These are phyloP conservation scores for Poecilobothrus nobilitatus DNA, from an alignment of 2,888 invertebrate genomes.

Conservation along the genomic window DNA sequence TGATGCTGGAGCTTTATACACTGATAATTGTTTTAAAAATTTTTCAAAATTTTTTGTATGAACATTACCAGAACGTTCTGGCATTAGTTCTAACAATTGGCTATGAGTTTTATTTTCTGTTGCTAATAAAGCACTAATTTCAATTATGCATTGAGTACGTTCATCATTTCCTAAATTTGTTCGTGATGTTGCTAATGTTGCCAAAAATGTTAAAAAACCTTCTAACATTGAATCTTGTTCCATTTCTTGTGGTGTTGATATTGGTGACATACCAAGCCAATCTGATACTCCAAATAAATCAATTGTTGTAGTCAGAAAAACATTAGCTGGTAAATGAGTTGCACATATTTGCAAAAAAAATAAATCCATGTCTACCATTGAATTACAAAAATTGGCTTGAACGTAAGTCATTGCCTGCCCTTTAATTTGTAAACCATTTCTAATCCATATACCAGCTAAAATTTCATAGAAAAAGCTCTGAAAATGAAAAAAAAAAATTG, in stretches of 20 bases:
- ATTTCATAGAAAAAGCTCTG: constrained; percentile 95
- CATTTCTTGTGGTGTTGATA: constrained; percentile 60
- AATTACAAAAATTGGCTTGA: constrained; percentile 97
- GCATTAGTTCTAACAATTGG: constrained; percentile 90
- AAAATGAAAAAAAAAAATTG: constrained; percentile 19
- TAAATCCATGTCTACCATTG: constrained; percentile 95
- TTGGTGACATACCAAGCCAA: constrained; percentile 71
- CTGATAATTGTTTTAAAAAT: constrained; percentile 72
- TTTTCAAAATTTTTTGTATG: constrained; percentile 83
- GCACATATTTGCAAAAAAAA: constrained; percentile 91
- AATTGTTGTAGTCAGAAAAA: constrained; percentile 76
- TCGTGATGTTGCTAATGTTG: constrained; percentile 76
- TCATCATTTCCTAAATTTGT: constrained; percentile 67
- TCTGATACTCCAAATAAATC: constrained; percentile 86
- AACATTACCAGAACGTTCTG: constrained; percentile 88
- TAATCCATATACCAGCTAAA: constrained; percentile 87
- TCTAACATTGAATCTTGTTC: constrained; percentile 91
- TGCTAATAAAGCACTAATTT: constrained; percentile 87
- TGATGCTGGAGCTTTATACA: constrained; percentile 71
- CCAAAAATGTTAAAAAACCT: constrained; percentile 82
- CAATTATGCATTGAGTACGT: constrained; percentile 64
- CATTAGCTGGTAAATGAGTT: constrained; percentile 75
- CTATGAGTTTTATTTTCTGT: constrained; percentile 94
- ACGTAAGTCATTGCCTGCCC: constrained; percentile 99
- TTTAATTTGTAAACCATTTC: constrained; percentile 94